Evolutionary conservation across 1,140 invertebrate genomes (phyloP).

Genomic region (Maniola jurtina): DNA sequence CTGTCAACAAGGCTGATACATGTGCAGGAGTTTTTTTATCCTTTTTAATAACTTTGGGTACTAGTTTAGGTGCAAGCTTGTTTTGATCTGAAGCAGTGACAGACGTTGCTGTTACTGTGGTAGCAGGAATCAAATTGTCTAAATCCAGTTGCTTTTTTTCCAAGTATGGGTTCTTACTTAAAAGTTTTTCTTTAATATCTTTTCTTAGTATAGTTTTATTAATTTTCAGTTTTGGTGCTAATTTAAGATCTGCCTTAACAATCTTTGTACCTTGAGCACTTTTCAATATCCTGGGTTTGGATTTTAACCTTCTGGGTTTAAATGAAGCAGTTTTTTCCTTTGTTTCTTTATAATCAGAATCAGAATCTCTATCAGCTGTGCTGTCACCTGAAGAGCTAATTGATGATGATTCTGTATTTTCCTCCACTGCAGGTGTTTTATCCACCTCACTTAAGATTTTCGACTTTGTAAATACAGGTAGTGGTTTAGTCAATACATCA

Average conservation of each 20-base stretch:
- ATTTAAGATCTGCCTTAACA: constrained; percentile 49
- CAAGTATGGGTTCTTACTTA: constrained; percentile 43
- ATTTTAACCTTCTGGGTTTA: constrained; percentile 53
- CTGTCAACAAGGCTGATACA: constrained; percentile 80
- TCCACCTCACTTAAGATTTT: constrained; percentile 45
- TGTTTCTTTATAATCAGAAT: constrained; percentile 73
- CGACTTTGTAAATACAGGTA: constrained; percentile 55
- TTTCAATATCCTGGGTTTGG: constrained; percentile 68
- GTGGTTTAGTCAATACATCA: constrained; percentile 66
- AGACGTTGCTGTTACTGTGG: constrained; percentile 36
- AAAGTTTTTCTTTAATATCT: constrained; percentile 63
- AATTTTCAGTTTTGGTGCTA: constrained; percentile 49
- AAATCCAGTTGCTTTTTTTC: constrained; percentile 48
- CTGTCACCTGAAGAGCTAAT: constrained; percentile 67
- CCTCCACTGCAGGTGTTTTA: constrained; percentile 44
- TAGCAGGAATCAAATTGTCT: constrained; percentile 37
- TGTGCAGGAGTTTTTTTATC: constrained; percentile 84
- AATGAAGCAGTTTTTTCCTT: constrained; percentile 53
- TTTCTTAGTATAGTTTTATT: constrained; percentile 56
- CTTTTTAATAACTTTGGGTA: constrained; percentile 79
- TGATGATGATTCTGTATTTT: constrained; percentile 64
- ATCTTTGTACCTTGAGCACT: constrained; percentile 37
- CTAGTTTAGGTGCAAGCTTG: constrained; percentile 60
- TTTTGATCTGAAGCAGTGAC: constrained; percentile 36
- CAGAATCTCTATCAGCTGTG: constrained; percentile 70